Evolutionary conservation across 2,797 vertebrate species (phyloP).

Genomic region (Enteromius mattozi): DNA sequence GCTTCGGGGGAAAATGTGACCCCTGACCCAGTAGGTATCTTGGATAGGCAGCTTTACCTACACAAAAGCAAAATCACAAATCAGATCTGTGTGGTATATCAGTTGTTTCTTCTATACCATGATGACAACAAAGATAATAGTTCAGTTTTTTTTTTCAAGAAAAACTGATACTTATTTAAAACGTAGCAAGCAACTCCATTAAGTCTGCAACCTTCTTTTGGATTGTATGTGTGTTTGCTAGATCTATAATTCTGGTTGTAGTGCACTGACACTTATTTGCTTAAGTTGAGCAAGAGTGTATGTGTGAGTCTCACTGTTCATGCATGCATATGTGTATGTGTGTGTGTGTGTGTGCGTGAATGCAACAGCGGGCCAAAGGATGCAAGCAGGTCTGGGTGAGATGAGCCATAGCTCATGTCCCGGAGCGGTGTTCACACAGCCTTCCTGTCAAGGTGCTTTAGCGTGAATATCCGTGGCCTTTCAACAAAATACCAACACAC

Average conservation of each 20-base stretch:
- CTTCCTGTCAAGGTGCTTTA: conserved; percentile 74
- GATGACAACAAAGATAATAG: not conserved
- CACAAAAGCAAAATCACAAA: conserved; percentile 20
- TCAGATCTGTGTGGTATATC: not conserved
- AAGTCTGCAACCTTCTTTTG: not conserved
- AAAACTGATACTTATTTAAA: conserved; percentile 1
- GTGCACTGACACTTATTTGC: conserved; percentile 9
- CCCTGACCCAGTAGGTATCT: conserved; percentile 56
- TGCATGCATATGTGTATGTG: conserved; percentile 29
- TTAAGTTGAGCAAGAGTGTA: conserved; percentile 40
- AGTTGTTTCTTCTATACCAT: not conserved
- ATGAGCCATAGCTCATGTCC: conserved; percentile 72
- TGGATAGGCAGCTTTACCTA: conserved; percentile 41
- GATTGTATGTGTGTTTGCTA: not conserved
- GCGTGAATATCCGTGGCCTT: conserved; percentile 74
- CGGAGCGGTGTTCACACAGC: conserved; percentile 70
- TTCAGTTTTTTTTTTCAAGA: not conserved
- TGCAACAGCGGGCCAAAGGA: conserved; percentile 39
- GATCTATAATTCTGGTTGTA: not conserved
- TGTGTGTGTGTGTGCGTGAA: conserved; percentile 43
- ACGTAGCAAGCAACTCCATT: not conserved
- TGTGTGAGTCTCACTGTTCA: conserved; percentile 22
- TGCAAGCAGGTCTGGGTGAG: conserved; percentile 69
- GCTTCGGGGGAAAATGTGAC: conserved; percentile 51
- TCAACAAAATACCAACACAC: conserved; percentile 67